Evolutionary conservation across 2,888 invertebrate genomes (phyloP).

Genomic region (Aleiodes testaceus): DNA sequence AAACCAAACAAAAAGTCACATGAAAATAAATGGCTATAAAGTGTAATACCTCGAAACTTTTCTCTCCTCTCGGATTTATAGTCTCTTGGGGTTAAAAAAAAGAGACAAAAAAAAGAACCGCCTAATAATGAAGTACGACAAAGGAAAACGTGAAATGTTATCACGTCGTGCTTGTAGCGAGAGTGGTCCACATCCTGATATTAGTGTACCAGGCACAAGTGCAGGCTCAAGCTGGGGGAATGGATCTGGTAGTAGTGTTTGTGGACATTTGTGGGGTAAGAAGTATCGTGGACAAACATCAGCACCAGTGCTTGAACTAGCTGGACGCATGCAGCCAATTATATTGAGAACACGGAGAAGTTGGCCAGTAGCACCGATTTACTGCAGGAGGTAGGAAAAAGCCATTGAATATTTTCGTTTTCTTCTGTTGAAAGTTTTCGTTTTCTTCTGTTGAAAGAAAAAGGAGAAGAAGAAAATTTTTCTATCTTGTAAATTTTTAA

Average conservation of each 20-base stretch:
- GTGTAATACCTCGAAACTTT: no score
- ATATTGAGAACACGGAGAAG: conserved; percentile 82
- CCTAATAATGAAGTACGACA: conserved; percentile 69
- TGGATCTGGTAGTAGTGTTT: conserved; percentile 49
- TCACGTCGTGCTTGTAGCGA: conserved; percentile 80
- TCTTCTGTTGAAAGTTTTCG: no score
- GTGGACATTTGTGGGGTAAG: conserved; percentile 79
- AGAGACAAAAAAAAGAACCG: not conserved
- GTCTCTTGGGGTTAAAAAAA: no score
- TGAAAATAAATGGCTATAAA: no score
- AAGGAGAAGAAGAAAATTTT: no score
- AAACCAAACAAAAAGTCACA: no score
- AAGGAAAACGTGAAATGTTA: conserved; percentile 66
- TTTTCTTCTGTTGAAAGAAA: not conserved
- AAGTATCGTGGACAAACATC: conserved; percentile 77
- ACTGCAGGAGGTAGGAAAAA: conserved; percentile 77
- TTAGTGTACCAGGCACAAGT: conserved; percentile 66
- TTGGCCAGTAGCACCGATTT: conserved; percentile 85
- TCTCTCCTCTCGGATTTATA: no score
- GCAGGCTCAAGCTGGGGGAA: conserved; percentile 29
- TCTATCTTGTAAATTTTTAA: no score
- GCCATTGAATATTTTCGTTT: conserved; percentile 5
- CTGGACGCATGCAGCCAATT: conserved; percentile 72
- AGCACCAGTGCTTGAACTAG: conserved; percentile 80
- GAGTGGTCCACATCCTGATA: conserved; percentile 81